A percentile compares a stretch with the other conserved stretches of the same genome.
Conservation (phyloP, 2,888 invertebrate genomes). For the Alsophila aescularia region DNA sequence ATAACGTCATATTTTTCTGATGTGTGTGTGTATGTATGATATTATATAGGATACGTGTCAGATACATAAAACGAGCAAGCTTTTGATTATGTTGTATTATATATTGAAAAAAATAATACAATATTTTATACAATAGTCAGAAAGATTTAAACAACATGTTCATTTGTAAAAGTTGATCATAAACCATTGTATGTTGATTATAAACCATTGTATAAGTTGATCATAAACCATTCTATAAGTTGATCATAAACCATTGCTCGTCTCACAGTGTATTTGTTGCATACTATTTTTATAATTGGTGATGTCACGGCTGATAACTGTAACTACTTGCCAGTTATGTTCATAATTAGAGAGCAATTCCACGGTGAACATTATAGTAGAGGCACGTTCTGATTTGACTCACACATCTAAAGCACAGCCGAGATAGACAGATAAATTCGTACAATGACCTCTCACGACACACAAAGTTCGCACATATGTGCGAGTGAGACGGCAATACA, state of each 20-base stretch:
- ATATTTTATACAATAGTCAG: neutral
- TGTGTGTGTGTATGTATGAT: too few species aligned
- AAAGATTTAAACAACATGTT: neutral
- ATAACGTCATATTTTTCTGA: too few species aligned
- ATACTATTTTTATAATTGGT: constrained; percentile 1
- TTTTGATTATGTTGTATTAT: too few species aligned
- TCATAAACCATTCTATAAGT: constrained; percentile 2
- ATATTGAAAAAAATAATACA: neutral
- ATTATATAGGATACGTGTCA: too few species aligned
- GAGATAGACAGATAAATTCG: too few species aligned
- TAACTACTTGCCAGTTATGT: constrained; percentile 1
- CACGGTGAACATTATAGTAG: constrained; percentile 1
- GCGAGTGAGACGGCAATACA: too few species aligned
- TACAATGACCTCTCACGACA: neutral
- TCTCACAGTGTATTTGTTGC: neutral
- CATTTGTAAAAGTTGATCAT: constrained; percentile 1
- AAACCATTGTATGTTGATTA: neutral
- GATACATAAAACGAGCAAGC: too few species aligned
- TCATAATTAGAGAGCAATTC: constrained; percentile 1
- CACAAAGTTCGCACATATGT: too few species aligned
- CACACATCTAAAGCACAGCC: neutral
- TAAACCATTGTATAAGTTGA: neutral
- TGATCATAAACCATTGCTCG: neutral
- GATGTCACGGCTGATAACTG: constrained; percentile 6
- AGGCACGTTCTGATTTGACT: neutral